Percentiles rank a stretch among this genome's conserved stretches.
Conservation (phyloP, 2,113 vertebrate genomes). For the Tonatia bakeri region DNA sequence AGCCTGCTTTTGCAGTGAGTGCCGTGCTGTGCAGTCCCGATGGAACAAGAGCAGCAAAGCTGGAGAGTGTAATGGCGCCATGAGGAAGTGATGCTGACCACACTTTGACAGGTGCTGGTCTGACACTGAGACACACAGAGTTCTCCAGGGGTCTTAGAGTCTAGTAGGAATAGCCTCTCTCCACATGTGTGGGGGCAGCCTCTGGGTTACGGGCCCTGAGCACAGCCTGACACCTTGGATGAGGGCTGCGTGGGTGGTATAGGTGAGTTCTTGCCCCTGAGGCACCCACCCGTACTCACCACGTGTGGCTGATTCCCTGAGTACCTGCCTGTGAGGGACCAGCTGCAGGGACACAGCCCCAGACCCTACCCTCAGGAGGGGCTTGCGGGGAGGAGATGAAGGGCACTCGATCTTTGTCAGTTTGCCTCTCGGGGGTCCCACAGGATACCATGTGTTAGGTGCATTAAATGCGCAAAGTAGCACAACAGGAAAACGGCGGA, state of each 20-base stretch:
- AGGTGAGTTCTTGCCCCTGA: not conserved
- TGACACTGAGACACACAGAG: accelerated
- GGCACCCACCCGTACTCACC: not conserved
- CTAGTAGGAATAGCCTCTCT: not conserved
- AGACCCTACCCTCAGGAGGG: not conserved
- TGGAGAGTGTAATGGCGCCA: not conserved
- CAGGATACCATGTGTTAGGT: not conserved
- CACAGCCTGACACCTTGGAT: not conserved
- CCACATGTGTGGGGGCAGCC: not conserved
- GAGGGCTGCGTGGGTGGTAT: accelerated
- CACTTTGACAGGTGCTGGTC: not conserved
- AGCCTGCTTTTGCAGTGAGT: not conserved
- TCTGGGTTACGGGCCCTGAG: not conserved
- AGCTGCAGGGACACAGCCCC: not conserved
- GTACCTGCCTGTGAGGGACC: not conserved
- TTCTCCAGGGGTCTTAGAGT: not conserved
- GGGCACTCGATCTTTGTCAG: not conserved
- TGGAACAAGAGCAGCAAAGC: not conserved
- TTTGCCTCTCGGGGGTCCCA: not conserved
- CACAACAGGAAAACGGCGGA: not conserved
- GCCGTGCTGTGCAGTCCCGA: not conserved
- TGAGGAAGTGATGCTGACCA: not conserved
- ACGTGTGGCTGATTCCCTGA: not conserved
- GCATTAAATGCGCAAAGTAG: not conserved
- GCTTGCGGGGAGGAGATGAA: not conserved